Conservation (phyloP, 2,888 invertebrate species). For the Lycia hirtaria region DNA sequence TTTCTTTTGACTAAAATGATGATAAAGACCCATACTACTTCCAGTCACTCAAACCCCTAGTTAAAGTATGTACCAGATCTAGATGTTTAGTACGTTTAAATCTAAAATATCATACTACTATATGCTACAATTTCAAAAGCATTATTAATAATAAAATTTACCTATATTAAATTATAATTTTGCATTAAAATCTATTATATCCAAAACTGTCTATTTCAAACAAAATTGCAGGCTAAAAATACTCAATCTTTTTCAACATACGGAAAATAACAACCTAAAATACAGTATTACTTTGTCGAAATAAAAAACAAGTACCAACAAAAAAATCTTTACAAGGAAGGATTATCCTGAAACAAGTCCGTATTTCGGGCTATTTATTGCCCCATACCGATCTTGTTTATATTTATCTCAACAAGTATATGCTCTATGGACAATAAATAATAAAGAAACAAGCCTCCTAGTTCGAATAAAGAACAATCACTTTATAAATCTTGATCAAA, state of each 20-base stretch:
- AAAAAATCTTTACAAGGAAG: neutral
- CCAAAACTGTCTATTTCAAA: too few relatives aligned
- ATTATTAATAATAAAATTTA: too few relatives aligned
- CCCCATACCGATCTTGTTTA: neutral
- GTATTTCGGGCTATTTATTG: neutral
- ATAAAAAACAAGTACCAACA: neutral
- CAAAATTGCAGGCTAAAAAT: too few relatives aligned
- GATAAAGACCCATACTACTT: too few relatives aligned
- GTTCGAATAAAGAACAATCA: constrained; percentile 18
- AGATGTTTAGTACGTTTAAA: too few relatives aligned
- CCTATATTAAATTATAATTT: too few relatives aligned
- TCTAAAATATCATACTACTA: too few relatives aligned
- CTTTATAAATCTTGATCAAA: constrained; percentile 24
- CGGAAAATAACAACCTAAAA: neutral
- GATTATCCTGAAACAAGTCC: neutral
- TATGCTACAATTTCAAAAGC: too few relatives aligned
- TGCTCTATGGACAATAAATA: constrained; percentile 10
- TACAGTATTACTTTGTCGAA: neutral
- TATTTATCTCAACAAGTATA: constrained; percentile 7
- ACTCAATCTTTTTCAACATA: neutral
- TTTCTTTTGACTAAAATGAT: too few relatives aligned
- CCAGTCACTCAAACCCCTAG: too few relatives aligned
- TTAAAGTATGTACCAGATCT: too few relatives aligned
- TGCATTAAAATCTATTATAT: too few relatives aligned
- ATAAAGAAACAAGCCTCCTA: constrained; percentile 5